Conservation (phyloP, 2,797 vertebrate genomes). For the Steatocranus sp. region DNA sequence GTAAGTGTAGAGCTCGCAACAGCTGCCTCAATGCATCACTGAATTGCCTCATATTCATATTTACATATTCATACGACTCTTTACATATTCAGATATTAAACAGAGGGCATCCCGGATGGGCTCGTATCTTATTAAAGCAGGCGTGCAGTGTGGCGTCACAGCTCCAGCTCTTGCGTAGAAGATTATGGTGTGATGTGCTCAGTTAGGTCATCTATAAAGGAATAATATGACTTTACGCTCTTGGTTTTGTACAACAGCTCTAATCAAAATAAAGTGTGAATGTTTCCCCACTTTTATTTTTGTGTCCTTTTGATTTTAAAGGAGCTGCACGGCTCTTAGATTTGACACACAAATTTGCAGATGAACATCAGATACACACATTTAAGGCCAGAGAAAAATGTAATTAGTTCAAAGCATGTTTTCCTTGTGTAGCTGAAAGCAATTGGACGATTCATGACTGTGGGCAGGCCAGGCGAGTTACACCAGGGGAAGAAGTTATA, state of each 20-base stretch:
- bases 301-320: not conserved
- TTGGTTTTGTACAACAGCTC: not conserved
- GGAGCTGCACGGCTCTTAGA: not conserved
- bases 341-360: not conserved
- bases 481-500: constrained; percentile 1
- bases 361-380: not conserved
- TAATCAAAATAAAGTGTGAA: not conserved
- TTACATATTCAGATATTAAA: constrained; percentile 62
- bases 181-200: not conserved
- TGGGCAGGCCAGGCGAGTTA: not conserved
- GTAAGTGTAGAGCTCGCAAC: constrained; percentile 59
- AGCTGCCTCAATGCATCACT: constrained; percentile 53
- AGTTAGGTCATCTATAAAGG: not conserved
- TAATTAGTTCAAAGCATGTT: not conserved
- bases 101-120: constrained; percentile 33
- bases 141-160: constrained; percentile 10
- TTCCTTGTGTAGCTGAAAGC: not conserved
- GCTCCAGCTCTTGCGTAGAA: constrained; percentile 4
- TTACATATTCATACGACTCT: constrained; percentile 68
- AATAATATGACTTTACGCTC: not conserved
- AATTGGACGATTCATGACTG: not conserved
- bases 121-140: constrained; percentile 16
- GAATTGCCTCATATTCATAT: constrained; percentile 66
- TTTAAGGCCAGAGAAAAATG: not conserved
- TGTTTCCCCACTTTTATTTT: not conserved